These are phyloP conservation scores for Peromyscus californicus DNA, from an alignment of 2,113 vertebrate species.

Conservation along the genomic window DNA sequence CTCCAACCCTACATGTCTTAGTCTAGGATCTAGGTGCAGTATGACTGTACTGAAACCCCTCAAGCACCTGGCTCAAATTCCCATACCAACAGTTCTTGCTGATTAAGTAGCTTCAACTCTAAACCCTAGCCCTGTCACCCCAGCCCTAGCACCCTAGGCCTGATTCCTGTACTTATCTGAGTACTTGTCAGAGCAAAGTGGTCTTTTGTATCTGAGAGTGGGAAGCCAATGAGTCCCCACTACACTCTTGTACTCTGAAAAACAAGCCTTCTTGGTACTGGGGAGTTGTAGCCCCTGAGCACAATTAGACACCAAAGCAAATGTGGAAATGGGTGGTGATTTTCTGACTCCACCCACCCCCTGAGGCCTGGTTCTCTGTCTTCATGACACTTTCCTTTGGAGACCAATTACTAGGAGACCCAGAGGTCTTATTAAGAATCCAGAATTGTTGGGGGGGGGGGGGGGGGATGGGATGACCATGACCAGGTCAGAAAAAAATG, in stretches of 20 bases:
- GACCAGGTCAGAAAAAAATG: not conserved
- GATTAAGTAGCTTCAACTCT: not conserved
- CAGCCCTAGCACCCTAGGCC: not conserved
- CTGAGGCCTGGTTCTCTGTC: not conserved
- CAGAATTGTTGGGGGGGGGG: not conserved
- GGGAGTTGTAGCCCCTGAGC: not conserved
- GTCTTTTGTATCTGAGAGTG: not conserved
- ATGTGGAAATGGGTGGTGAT: slow-evolving; percentile 4
- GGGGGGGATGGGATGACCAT: not conserved
- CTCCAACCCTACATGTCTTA: not conserved
- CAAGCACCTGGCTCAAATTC: not conserved
- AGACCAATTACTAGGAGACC: slow-evolving; percentile 74
- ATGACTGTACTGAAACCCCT: not conserved
- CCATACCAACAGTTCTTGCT: not conserved
- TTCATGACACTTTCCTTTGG: slow-evolving; percentile 4
- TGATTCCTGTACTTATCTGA: not conserved
- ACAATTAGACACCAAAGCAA: slow-evolving; percentile 30
- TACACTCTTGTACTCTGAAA: not conserved
- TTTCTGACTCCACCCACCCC: not conserved
- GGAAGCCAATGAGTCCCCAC: not conserved
- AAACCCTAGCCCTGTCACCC: not conserved
- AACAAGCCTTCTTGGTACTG: slow-evolving; percentile 20
- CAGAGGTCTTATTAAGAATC: slow-evolving; percentile 59
- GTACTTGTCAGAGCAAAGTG: not conserved
- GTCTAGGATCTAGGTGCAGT: not conserved